Evolutionary conservation across 2,888 invertebrate genomes (phyloP).

Genomic region (Baccha elongata): DNA sequence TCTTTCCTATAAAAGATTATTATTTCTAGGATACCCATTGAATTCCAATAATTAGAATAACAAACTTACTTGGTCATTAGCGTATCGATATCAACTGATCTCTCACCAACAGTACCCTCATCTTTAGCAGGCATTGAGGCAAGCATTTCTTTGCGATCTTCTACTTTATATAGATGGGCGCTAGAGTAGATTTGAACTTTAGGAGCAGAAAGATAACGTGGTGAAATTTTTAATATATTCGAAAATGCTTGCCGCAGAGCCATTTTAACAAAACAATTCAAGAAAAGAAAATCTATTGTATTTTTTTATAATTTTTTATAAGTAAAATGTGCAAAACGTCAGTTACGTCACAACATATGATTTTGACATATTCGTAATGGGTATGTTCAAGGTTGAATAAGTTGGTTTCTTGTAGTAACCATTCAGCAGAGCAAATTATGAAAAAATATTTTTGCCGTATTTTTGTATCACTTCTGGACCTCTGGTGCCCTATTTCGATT

Average conservation of each 20-base stretch:
- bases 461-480: too few species aligned
- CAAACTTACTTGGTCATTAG: constrained; percentile 84
- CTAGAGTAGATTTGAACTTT: constrained; percentile 76
- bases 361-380: constrained; percentile 12
- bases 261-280: constrained; percentile 56
- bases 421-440: too few species aligned
- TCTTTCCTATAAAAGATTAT: constrained; percentile 84
- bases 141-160: constrained; percentile 84
- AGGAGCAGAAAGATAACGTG: constrained; percentile 30
- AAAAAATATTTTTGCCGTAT: too few species aligned
- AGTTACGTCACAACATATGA: constrained; percentile 64
- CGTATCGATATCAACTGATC: constrained; percentile 87
- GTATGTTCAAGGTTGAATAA: constrained; percentile 20
- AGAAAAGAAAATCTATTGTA: background rate
- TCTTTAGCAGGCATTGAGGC: constrained; percentile 84
- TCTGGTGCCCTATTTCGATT: too few species aligned
- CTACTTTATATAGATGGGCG: constrained; percentile 80
- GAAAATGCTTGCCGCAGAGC: constrained; percentile 75
- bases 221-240: constrained; percentile 68
- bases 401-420: too few species aligned
- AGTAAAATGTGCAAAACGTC: constrained; percentile 43
- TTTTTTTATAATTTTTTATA: background rate
- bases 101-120: constrained; percentile 91
- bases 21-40: background rate
- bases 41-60: background rate